Evolutionary conservation across 2,113 vertebrate genomes (phyloP), one percentile per base, ranked within the genome.

Genomic region (Promerops cafer): DNA sequence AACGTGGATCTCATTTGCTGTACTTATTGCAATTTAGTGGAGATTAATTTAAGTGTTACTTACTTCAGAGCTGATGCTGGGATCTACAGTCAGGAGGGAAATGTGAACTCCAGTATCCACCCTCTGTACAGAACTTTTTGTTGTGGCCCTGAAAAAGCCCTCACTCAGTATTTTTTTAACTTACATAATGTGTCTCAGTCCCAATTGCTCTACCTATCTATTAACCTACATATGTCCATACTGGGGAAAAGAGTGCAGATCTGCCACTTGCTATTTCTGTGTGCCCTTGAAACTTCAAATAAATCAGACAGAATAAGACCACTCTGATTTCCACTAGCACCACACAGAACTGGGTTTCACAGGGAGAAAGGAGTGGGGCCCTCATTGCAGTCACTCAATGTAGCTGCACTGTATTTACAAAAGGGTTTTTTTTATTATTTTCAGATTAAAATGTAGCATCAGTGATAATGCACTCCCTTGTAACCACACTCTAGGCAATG

Each of bases 241-340:
- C 39, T 63, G 68, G 66, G 78, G 49, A 90, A 72, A 85, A 50
- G 70, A 95, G 39, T 42, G 63, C 50, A 80, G 76, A 74, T 69
- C 87, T 82, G 81, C 91, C 59, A 33, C 86, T 87, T 94, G 49
- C 95, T 95, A 93, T 95, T 96, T 83, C 69, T 66, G 83, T 84
- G 72, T 93, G 92, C 79, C 92, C 93, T 94, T 93, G 86, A 89
- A 94, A 66, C 86, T 78, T 92, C 60, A 75, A 68, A 78, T 84
- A 87, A 89, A 84, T 75, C 68, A 68, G 92, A 50, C 71, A 83
- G 87, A 90, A 35, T 92, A 88, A 88, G 85, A 94, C 68, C 53
- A 56, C 33, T 61, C 56, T 74, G 30, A 33, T 88, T 92, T 68
- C 39, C 13, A 59, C 50, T 18, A 65, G 82, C 66, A 53, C 37